Percentiles rank a stretch among this genome's conserved stretches.
Conservation (phyloP, 2,888 invertebrate species). For the Stenoptilia bipunctidactyla region DNA sequence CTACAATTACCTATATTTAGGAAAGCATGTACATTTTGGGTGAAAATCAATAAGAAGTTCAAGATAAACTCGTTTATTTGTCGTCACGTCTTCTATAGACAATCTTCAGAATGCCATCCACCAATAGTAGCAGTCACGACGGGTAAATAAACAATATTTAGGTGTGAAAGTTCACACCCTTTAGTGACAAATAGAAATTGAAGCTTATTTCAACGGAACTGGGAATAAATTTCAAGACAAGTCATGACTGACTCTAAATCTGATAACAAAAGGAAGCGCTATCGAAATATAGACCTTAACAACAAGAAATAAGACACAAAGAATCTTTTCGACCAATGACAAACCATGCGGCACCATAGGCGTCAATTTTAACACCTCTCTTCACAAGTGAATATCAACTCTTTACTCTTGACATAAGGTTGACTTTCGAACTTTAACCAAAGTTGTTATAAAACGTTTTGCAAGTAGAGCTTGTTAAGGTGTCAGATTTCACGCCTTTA, state of each 20-base stretch:
- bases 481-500: slow-evolving; percentile 65
- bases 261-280: too few species aligned
- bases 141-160: background rate
- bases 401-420: background rate
- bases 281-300: background rate
- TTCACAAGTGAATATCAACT: slow-evolving; percentile 9
- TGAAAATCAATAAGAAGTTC: too few species aligned
- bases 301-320: background rate
- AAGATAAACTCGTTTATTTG: too few species aligned
- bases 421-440: slow-evolving; percentile 14
- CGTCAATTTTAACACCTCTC: slow-evolving; percentile 42
- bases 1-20: too few species aligned
- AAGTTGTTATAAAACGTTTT: slow-evolving; percentile 28
- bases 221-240: background rate
- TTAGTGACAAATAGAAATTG: background rate
- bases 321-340: background rate
- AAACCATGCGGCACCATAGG: slow-evolving; percentile 16
- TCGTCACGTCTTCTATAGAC: too few species aligned
- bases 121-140: background rate
- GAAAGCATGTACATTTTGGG: too few species aligned
- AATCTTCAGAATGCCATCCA: too few species aligned
- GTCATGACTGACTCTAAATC: too few species aligned
- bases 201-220: background rate
- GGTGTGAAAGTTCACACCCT: slow-evolving; percentile 9
- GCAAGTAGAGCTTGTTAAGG: slow-evolving; percentile 27